Evolutionary conservation across 1,140 invertebrate genomes (phyloP), one percentile per base, ranked within the genome.

Genomic region (Schlechtendalia chinensis): DNA sequence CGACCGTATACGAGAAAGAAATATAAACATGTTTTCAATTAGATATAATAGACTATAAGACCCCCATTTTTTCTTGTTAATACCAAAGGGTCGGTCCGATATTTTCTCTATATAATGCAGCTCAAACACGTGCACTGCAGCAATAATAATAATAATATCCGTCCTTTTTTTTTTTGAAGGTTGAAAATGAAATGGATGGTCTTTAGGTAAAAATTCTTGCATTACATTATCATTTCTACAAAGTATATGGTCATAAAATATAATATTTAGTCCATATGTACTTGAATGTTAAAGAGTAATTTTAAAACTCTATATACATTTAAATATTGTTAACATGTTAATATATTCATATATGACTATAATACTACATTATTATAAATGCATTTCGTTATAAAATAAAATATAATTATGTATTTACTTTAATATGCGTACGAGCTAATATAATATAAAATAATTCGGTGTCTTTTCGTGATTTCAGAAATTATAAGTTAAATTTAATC

Each of bases 11-110:
- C 24, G n/a, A 72, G 24, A 29, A 72, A 67, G 22, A 72, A 17
- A 54, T 54, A 8, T n/a, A 72, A 72, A 72, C 22, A 72, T 72
- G 69, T 72, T 72, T 72, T 72, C 69, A 72, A 72, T 72, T 72
- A 50, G 8, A 50, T 14, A 54, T 72, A 29, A 54, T 24, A 19
- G 11, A 29, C 24, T 71, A 47, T 69, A 27, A 19, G 12, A 65
- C 39, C 10, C 22, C 50, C 69, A 22, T 29, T 72, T 72, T 65
- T 72, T 39, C 14, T 54, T 54, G 27, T 72, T 72, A 72, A 29
- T 72, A 72, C 24, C 69, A 54, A 72, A 72, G 69, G 69, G 69
- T 72, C 69, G 67, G 16, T 53, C 22, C 24, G 16, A 32, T 17
- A 71, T 53, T 71, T 71, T 54, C 11, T 14, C 47, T 14, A 16